A percentile compares a stretch with the other conserved stretches of the same genome.
These are phyloP conservation scores for Anoplophora glabripennis DNA, from an alignment of 1,140 invertebrate genomes.

Conservation along the genomic window DNA sequence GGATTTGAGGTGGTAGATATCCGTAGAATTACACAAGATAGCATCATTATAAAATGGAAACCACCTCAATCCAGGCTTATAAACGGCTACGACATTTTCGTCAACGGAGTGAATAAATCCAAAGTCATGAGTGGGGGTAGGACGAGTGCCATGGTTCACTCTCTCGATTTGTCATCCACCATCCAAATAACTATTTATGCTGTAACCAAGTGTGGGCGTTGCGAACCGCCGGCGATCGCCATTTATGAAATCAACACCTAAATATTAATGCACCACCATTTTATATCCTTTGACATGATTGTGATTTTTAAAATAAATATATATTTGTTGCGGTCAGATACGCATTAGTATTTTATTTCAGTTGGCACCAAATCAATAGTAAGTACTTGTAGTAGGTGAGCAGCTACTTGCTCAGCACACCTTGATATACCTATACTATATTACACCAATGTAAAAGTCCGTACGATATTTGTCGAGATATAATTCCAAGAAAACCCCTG, in stretches of 20 bases:
- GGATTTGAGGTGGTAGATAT: conserved; percentile 28
- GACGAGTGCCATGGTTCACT: conserved; percentile 36
- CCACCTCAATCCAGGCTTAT: conserved; percentile 17
- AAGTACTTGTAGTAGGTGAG: too few species aligned
- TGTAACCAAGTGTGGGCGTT: conserved; percentile 28
- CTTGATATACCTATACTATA: too few species aligned
- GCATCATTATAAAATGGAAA: conserved; percentile 37
- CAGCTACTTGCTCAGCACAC: too few species aligned
- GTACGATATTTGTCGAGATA: too few species aligned
- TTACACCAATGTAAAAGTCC: too few species aligned
- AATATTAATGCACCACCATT: conserved; percentile 5
- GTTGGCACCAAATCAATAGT: too few species aligned
- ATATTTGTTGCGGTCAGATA: conserved; percentile 1
- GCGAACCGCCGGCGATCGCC: conserved; percentile 34
- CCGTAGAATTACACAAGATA: conserved; percentile 31
- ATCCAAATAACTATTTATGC: conserved; percentile 34
- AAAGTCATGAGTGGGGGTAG: conserved; percentile 32
- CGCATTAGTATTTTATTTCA: not conserved
- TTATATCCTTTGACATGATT: conserved; percentile 21
- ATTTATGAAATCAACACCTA: conserved; percentile 28
- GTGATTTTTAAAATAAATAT: conserved; percentile 14
- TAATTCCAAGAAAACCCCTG: too few species aligned
- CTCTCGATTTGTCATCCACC: conserved; percentile 25
- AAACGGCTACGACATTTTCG: conserved; percentile 34
- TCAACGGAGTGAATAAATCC: conserved; percentile 31